Conservation (phyloP, 2,113 vertebrate genomes). For the Pseudopodoces humilis region DNA sequence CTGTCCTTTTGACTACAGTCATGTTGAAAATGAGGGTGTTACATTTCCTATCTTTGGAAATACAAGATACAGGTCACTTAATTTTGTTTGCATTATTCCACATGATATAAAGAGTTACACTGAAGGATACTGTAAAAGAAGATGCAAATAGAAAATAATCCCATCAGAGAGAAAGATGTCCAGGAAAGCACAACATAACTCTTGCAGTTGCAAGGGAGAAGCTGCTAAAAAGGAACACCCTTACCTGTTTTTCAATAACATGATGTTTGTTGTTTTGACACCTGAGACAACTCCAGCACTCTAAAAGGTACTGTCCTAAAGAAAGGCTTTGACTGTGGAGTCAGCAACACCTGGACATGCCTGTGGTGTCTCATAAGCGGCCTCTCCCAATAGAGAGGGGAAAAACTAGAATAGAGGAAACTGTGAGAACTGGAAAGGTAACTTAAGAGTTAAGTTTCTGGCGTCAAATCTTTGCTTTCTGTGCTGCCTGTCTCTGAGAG, state of each 20-base stretch:
- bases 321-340: not conserved
- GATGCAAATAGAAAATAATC: not conserved
- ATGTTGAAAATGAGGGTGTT: not conserved
- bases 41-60: not conserved
- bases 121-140: not conserved
- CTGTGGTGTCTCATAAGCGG: rapidly evolving
- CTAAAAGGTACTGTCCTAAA: not conserved
- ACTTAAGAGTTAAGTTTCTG: not conserved
- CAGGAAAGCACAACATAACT: not conserved
- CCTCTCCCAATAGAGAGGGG: not conserved
- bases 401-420: not conserved
- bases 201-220: not conserved
- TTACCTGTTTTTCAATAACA: not conserved
- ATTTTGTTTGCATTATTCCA: not conserved
- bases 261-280: not conserved
- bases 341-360: not conserved
- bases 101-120: not conserved
- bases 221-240: not conserved
- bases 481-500: not conserved
- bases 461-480: not conserved
- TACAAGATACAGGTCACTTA: not conserved
- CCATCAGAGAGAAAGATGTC: not conserved
- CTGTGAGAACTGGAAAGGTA: not conserved
- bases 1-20: not conserved
- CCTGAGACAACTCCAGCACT: not conserved